phyloP scores from a whole-genome alignment of 2,113 vertebrate species.

The Silurus glanis region DNA sequence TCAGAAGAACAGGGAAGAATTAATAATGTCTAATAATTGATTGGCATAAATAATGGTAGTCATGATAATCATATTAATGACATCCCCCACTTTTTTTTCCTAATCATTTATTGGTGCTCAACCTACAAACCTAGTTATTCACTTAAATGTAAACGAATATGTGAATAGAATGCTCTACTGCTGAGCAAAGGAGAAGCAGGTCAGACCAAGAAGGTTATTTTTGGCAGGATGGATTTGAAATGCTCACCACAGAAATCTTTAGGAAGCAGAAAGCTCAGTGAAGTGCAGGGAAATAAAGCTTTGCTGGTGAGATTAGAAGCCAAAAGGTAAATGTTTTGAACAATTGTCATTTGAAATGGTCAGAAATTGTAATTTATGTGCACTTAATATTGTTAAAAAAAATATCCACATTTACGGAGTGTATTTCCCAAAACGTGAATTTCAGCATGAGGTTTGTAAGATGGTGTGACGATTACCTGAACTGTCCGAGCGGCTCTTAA shows the following conservation, averaged over 20 bases:
- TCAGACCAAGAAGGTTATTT: neutral
- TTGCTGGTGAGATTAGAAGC: neutral
- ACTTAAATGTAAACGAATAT: constrained; percentile 9
- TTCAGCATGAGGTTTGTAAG: neutral
- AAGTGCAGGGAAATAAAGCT: neutral
- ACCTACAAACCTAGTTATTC: neutral
- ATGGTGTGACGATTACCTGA: neutral
- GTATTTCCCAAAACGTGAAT: neutral
- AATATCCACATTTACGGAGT: neutral
- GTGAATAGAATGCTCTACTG: neutral
- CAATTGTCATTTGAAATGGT: no score
- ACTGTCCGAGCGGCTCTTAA: neutral
- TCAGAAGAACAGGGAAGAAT: neutral
- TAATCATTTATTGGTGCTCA: neutral
- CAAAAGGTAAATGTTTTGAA: neutral
- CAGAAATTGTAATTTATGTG: neutral
- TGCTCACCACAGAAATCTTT: neutral
- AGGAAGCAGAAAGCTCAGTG: neutral
- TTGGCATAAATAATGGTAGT: neutral
- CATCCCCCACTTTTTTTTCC: neutral
- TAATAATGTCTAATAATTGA: neutral
- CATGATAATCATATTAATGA: neutral
- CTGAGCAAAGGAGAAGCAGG: neutral
- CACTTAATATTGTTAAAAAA: neutral
- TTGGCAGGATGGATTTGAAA: neutral